Evolutionary conservation across 2,888 invertebrate genomes (phyloP).

Genomic region (Eilema griseolum): DNA sequence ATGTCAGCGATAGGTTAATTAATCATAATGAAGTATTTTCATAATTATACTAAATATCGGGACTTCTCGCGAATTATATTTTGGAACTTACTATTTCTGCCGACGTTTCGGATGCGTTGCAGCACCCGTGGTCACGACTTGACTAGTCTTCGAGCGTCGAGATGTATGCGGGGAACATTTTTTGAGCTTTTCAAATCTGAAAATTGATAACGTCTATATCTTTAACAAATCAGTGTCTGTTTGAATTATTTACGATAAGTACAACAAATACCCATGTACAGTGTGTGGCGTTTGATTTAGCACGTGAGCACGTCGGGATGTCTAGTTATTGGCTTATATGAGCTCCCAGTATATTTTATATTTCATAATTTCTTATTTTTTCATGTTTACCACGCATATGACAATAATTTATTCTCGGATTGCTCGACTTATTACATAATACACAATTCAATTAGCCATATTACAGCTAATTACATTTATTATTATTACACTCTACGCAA

Average conservation of each 20-base stretch:
- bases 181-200: constrained; percentile 18
- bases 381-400: neutral
- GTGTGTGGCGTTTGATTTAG: neutral
- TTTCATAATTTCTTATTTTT: no score
- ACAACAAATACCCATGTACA: neutral
- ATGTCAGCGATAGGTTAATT: no score
- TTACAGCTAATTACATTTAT: neutral
- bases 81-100: no score
- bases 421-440: no score
- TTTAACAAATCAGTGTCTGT: constrained; percentile 13
- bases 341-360: constrained; percentile 23
- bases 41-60: no score
- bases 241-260: constrained; percentile 10
- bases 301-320: neutral
- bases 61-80: no score
- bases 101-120: no score
- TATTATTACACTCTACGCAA: neutral
- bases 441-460: neutral
- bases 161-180: no score
- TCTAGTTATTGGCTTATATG: no score
- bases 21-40: no score
- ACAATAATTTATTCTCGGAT: neutral
- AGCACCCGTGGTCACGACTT: no score
- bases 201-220: constrained; percentile 8
- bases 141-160: no score